Base-by-base conservation (phyloP, 2,797 vertebrate species). In the Borostomias antarcticus region DNA sequence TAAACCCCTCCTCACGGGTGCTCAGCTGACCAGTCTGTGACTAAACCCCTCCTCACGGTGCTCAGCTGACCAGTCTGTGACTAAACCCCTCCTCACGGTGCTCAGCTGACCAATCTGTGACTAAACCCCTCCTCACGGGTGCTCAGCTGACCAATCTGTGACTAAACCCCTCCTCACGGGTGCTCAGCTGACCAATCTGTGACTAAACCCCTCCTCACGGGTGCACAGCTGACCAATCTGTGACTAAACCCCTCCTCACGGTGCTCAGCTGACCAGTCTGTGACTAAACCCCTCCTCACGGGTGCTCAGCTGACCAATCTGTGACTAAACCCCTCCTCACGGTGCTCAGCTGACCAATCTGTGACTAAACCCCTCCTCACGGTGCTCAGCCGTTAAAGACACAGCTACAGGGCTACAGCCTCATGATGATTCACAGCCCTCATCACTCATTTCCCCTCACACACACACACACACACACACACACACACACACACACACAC, bases 11-110 rank as follows among this genome's bases (percentile, higher is more conserved):
- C 40, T 45, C n/a, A 17, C 15, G 40, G 13, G n/a, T 17, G 3
- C 15, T 13, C 40, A 45, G 40, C 40, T 66, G 53, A 56, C 62
- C n/a, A n/a, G 74, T 74, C 77, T 68, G 70, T 87, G 82, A 83
- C 81, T 64, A 6, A 32, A 58, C 59, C 33, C 52, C 72, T 47
- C 75, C 64, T 33, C 63, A 65, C 54, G 13, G n/a, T 17, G 3
- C 15, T 13, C 40, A 45, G 40, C 40, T 66, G 53, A 56, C 62
- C n/a, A n/a, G 74, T 74, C 77, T 68, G 70, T 87, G 82, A 83
- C 81, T 64, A 6, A 32, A 58, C 59, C 33, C 52, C 72, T 47
- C 75, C 64, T 33, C 63, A 65, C 54, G 60, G 40, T 35, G n/a
- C n/a, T n/a, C n/a, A n/a, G n/a, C n/a, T n/a, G n/a, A n/a, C n/a